Base-by-base conservation (phyloP, 2,888 invertebrate genomes). In the Trisateles emortualis region DNA sequence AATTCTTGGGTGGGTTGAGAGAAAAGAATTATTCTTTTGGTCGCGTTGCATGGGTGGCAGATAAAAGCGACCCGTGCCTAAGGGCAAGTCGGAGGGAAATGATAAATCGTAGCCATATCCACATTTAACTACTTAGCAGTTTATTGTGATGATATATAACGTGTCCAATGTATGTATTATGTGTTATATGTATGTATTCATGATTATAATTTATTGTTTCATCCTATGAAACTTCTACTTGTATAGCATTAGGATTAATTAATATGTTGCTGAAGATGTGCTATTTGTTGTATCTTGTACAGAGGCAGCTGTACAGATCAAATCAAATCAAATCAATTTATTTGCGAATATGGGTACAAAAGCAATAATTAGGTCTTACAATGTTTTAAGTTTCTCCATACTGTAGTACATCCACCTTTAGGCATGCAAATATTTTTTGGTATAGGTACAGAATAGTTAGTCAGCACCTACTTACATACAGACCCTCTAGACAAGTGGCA, bases 71-170 rank as follows among this genome's bases (percentile, higher is more conserved):
- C 68, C 68, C 68, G 30, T 45, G 69, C 73, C 73, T 52, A 40
- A 55, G 66, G 75, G 70, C 69, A 74, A 78, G 77, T 72, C 74
- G 68, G 67, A 74, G 74, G 64, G 71, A 81, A 75, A 79, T 83
- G 78, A 83, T 81, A 78, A 76, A 82, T 81, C 64, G 64, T 62
- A 52, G 68, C 55, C 64, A 71, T 67, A 72, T 78, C 64, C 74
- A 53, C 65, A 64, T 79, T 75, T 76, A 76, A 72, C 71, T 69
- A 74, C 67, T 59, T 64, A 68, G 53, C 64, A 68, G 71, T 72
- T 72, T 74, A 71, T 65, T 66, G 43, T 38, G 51, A 57, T 64
- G 40, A 57, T 52, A 64, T 65, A 61, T 59, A 46, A 56, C 46
- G 33, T 45, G 43, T 41, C 32, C 59, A 43, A 54, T 52, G 32